Conservation (phyloP, 2,797 vertebrate species). For the Sus cebifrons region DNA sequence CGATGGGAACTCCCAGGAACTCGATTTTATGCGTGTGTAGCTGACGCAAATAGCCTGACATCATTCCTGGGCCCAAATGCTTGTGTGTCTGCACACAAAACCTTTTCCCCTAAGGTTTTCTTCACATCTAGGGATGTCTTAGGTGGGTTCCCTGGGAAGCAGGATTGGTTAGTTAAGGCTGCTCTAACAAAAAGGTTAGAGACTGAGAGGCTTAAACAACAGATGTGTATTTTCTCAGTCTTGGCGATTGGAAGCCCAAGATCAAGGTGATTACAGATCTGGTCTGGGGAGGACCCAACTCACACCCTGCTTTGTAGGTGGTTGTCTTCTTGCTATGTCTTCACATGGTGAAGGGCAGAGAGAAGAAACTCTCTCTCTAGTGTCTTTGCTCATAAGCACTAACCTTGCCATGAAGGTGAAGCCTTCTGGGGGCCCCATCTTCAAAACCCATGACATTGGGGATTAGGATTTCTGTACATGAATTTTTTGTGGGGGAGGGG, state of each 20-base stretch:
- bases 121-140: not conserved
- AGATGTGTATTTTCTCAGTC: not conserved
- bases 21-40: not conserved
- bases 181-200: not conserved
- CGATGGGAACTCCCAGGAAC: not conserved
- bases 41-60: not conserved
- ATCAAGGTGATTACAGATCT: not conserved
- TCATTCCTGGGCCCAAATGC: not conserved
- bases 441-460: not conserved
- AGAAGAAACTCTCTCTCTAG: not conserved
- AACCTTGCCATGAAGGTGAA: not conserved
- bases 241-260: not conserved
- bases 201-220: not conserved
- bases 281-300: not conserved
- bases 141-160: not conserved
- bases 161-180: not conserved
- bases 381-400: not conserved
- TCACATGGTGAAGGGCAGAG: not conserved
- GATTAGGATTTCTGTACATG: not conserved
- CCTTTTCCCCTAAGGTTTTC: not conserved
- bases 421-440: not conserved
- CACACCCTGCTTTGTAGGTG: not conserved
- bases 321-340: not conserved
- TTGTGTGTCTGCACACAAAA: not conserved
- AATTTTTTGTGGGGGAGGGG: not conserved